phyloP scores from a whole-genome alignment of 2,797 vertebrate genomes.

The Muscicapa striata region DNA sequence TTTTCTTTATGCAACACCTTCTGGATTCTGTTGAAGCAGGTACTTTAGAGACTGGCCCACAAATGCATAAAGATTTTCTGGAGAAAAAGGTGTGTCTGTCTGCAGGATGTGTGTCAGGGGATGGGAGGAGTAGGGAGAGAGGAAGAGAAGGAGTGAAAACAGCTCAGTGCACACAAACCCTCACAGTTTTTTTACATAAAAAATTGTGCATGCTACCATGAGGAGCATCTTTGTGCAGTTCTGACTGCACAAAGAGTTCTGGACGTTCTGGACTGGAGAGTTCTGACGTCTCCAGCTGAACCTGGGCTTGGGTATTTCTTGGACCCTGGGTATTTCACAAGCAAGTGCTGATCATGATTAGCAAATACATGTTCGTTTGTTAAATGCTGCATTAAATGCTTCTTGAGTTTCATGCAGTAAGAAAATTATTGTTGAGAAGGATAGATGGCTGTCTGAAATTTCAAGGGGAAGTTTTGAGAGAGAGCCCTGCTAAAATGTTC shows the following conservation, averaged over 20 bases:
- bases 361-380: background rate
- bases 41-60: background rate
- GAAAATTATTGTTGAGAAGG: background rate
- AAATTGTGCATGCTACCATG: background rate
- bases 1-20: background rate
- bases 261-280: too few species aligned
- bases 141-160: background rate
- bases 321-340: background rate
- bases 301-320: background rate
- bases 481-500: background rate
- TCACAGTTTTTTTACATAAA: background rate
- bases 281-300: background rate
- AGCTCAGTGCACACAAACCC: background rate
- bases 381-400: background rate
- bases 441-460: background rate
- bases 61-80: background rate
- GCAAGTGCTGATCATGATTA: background rate
- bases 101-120: background rate
- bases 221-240: background rate
- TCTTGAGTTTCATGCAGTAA: background rate
- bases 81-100: background rate
- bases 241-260: background rate
- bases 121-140: background rate
- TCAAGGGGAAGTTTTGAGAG: slow-evolving; percentile 22
- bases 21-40: background rate